Evolutionary conservation across 1,140 invertebrate species (phyloP).

Genomic region (Probaryconus sp.): DNA sequence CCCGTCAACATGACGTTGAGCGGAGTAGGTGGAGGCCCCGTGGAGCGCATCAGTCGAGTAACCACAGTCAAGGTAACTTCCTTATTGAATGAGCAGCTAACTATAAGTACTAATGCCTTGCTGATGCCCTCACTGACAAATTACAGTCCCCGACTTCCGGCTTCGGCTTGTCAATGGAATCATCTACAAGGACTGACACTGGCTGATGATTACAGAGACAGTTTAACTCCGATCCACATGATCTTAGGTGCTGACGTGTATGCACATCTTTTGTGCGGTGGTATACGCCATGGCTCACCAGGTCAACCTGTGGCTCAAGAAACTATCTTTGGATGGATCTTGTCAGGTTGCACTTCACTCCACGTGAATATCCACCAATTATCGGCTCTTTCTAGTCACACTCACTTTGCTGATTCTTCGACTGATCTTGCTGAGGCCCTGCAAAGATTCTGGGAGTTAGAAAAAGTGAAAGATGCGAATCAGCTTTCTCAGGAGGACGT

Average conservation of each 20-base stretch:
- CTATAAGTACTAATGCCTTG: no score
- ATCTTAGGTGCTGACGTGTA: slow-evolving; percentile 33
- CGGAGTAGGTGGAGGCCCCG: no score
- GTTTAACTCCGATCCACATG: slow-evolving; percentile 1
- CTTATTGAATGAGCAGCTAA: no score
- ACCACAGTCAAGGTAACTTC: no score
- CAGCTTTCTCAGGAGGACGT: no score
- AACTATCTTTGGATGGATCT: slow-evolving; percentile 39
- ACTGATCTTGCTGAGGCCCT: neutral
- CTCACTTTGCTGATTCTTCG: neutral
- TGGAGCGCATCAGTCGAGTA: no score
- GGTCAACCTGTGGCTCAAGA: slow-evolving; percentile 28
- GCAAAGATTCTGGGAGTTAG: slow-evolving; percentile 13
- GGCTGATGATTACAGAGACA: slow-evolving; percentile 15
- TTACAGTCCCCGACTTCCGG: no score
- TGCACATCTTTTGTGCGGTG: slow-evolving; percentile 2
- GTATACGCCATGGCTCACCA: neutral
- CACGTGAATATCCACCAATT: neutral
- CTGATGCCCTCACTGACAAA: no score
- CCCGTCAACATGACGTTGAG: no score
- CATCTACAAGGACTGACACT: slow-evolving; percentile 22
- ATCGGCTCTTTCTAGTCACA: neutral
- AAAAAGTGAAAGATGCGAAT: no score
- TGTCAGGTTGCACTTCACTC: slow-evolving; percentile 5
- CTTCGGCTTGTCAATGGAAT: no score